Base-by-base conservation (phyloP, 2,888 invertebrate genomes). In the Isotomurus palustris region DNA sequence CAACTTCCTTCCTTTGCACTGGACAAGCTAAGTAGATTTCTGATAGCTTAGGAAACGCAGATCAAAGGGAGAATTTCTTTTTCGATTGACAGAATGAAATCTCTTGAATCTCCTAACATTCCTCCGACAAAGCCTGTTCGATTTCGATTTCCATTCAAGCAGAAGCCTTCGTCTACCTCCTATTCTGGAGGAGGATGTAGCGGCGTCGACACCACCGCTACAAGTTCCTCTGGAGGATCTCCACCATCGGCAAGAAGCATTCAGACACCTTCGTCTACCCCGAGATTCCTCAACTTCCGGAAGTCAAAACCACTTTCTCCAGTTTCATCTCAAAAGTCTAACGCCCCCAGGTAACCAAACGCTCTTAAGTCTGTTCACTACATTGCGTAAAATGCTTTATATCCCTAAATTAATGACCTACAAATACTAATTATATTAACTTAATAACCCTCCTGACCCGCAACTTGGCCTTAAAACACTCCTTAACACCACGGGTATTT, bases 141-240 rank as follows among this genome's bases (percentile, higher is more conserved):
- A 47, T 67, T 67, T 58, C 55, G 67, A 32, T 67, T 67, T 47
- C 67, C 67, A 10, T 67, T 67, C 58, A 64, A 62, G 49, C 64
- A 64, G 43, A 66, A 64, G 38, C 43, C 66, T 10, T 24, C 58
- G 6, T 49, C 53, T 21, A 38, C 57, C 19, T 44, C 44, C 38
- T n/a, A 22, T 19, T 28, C 53, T 14, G 21, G 49, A 6, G n/a
- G 49, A 25, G 47, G 52, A 3, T 45, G 51, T 24, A 38, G 49
- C 1, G 51, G 53, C 5, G 44, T 41, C 25, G 49, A 53, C n/a
- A 49, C 53, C 19, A 58, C 29, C 14, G 47, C 48, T 3, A 45
- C 52, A 2, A 32, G 50, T 22, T 48, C 48, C 17, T 47, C 29
- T 40, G 56, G 56, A 28, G n/a, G 19, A 14, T 21, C 38, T 3